Evolutionary conservation across 2,888 invertebrate genomes (phyloP), one percentile per base, ranked within the genome.

Genomic region (Aquatica leii): DNA sequence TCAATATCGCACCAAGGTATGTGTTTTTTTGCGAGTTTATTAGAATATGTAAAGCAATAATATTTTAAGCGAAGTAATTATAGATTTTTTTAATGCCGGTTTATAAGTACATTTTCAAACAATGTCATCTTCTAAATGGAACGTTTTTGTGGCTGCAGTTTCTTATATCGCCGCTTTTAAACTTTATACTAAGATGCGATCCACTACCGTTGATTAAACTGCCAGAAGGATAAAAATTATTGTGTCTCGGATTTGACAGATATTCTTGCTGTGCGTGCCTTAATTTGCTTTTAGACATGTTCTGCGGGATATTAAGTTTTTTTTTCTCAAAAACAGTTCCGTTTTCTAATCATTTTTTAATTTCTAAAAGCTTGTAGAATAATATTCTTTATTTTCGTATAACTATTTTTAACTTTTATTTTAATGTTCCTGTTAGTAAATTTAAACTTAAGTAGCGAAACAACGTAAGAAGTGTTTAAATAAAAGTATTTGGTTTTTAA

Each of bases 171-270:
- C 60, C 60, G 65, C 52, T 59, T 55, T 62, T 59, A 62, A 66
- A 59, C 56, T 66, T 59, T 48, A 43, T 15, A 43, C 14, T 9
- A 21, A 48, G 53, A 68, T 62, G 54, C 55, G 59, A 48, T n/a
- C 65, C 68, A 68, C 70, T 67, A 68, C 66, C 65, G 55, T 65
- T 70, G 70, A 70, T 70, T 70, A 70, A 70, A 70, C 67, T 68
- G 70, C 66, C 70, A 70, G 59, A 63, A 62, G 68, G 59, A 68
- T 67, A 69, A 69, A 70, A 70, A 70, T 69, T 70, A 69, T 69
- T 68, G 69, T 65, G 57, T 58, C 54, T 41, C 40, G 61, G 54
- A 50, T 69, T 67, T 67, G 67, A 69, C 67, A 65, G 63, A 69
- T 63, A 67, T 62, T 49, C 58, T 55, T 52, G 20, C 59, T 58